phyloP scores from a whole-genome alignment of 2,113 vertebrate genomes.

The Elaphurus davidianus region DNA sequence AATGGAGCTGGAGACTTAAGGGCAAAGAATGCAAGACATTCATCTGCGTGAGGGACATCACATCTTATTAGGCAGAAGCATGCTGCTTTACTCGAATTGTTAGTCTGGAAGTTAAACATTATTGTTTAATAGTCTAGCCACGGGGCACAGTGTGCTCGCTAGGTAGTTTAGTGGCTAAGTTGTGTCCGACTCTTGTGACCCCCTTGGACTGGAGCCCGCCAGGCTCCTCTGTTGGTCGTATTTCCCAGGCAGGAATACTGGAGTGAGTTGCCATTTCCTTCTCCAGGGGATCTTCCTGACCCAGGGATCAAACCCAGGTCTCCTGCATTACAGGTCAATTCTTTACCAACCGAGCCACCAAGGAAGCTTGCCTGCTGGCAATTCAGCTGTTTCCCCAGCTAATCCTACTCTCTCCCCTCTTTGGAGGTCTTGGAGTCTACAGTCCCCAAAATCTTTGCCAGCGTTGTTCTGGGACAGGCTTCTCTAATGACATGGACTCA shows the following conservation, averaged over 20 bases:
- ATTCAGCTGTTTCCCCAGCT: neutral
- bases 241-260: neutral
- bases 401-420: neutral
- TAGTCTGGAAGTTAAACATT: neutral
- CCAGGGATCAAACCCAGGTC: neutral
- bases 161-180: neutral
- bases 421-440: neutral
- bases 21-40: neutral
- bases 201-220: neutral
- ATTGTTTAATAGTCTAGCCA: neutral
- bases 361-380: no score
- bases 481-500: rapidly evolving
- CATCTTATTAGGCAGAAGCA: neutral
- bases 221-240: neutral
- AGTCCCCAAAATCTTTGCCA: neutral
- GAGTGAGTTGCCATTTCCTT: neutral
- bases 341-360: neutral
- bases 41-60: neutral
- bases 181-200: neutral
- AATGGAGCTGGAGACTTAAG: neutral
- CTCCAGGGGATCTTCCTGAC: neutral
- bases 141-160: rapidly evolving
- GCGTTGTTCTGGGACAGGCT: neutral
- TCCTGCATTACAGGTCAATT: neutral
- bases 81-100: neutral